A percentile compares a stretch with the other conserved stretches of the same genome.
phyloP scores from a whole-genome alignment of 2,888 invertebrate genomes.

The Eucriotettix oculatus region DNA sequence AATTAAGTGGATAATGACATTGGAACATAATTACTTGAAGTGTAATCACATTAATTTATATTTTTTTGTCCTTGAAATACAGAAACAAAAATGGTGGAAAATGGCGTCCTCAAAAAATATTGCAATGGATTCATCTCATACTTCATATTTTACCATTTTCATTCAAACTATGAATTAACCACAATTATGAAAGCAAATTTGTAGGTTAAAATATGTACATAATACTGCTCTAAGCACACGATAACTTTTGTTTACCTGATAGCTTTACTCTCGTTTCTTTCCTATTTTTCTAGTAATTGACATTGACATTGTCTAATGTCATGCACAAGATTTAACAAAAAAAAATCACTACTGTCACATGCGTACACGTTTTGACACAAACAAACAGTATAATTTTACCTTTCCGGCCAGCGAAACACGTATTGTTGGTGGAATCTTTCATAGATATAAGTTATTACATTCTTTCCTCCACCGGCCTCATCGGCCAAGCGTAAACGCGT shows the following conservation, averaged over 20 bases:
- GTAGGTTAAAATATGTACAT: not conserved
- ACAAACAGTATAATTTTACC: too few relatives aligned
- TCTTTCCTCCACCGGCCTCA: slow-evolving; percentile 12
- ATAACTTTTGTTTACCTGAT: not conserved
- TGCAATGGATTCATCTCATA: slow-evolving; percentile 5
- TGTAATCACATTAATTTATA: not conserved
- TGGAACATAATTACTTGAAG: not conserved
- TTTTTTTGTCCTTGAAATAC: slow-evolving; percentile 4
- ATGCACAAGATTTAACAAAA: slow-evolving; percentile 6
- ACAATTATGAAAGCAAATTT: too few relatives aligned
- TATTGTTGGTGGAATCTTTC: not conserved
- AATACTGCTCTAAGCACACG: not conserved
- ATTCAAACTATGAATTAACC: not conserved
- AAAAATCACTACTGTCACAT: slow-evolving; percentile 1
- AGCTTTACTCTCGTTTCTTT: not conserved
- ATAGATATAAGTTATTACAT: slow-evolving; percentile 6
- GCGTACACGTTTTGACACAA: not conserved
- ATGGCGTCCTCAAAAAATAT: slow-evolving; percentile 13
- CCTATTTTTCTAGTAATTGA: slow-evolving; percentile 12
- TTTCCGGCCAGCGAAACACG: not conserved
- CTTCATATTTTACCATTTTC: not conserved
- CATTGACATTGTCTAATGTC: slow-evolving; percentile 13
- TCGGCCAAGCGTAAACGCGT: slow-evolving; percentile 12
- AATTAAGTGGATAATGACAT: not conserved
- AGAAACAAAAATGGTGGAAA: slow-evolving; percentile 13